Conservation (phyloP, 1,140 invertebrate species). For the Dryas iulia region DNA sequence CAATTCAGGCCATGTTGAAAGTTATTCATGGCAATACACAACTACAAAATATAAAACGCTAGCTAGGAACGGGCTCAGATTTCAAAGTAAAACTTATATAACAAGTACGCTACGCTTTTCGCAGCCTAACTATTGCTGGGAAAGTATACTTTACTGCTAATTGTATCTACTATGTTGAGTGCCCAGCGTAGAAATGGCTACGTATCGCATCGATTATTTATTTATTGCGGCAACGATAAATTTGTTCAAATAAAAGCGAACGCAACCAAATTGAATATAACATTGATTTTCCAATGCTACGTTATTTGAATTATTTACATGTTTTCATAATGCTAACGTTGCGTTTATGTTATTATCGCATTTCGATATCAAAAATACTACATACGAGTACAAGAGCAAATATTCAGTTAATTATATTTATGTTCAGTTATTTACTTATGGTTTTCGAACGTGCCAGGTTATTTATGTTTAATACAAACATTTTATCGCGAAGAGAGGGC, state of each 20-base stretch:
- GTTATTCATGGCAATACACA: not conserved
- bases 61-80: constrained; percentile 10
- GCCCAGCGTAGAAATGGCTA: constrained; percentile 16
- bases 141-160: constrained; percentile 33
- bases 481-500: too few relatives aligned
- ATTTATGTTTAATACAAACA: too few relatives aligned
- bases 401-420: too few relatives aligned
- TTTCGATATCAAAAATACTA: too few relatives aligned
- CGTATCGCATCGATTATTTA: not conserved
- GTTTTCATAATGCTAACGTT: too few relatives aligned
- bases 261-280: too few relatives aligned
- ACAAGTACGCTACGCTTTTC: constrained; percentile 14
- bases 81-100: constrained; percentile 13
- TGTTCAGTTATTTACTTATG: too few relatives aligned
- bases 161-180: constrained; percentile 33
- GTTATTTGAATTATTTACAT: too few relatives aligned
- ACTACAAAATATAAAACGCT: not conserved
- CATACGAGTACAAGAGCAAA: too few relatives aligned
- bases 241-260: not conserved
- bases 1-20: not conserved
- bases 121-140: constrained; percentile 21
- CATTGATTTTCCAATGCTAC: too few relatives aligned
- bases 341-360: too few relatives aligned
- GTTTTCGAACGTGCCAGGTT: too few relatives aligned
- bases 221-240: not conserved